Percentiles rank a stretch among this genome's conserved stretches.
Evolutionary conservation across 2,113 vertebrate genomes (phyloP).

Genomic region (Electrona antarctica): DNA sequence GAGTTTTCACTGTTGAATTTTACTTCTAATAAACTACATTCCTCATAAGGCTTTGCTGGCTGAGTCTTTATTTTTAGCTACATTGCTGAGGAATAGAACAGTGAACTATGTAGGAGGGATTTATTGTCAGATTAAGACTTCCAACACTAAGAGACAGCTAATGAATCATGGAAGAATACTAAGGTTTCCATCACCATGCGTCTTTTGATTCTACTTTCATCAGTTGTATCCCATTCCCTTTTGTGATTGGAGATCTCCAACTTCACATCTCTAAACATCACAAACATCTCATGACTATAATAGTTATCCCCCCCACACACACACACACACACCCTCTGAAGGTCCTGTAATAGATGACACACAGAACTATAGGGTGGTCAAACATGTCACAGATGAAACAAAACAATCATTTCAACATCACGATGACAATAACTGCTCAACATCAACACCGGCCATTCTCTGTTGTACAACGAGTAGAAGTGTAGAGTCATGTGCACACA

Average conservation of each 20-base stretch:
- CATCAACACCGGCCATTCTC: background rate
- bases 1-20: conserved; percentile 20
- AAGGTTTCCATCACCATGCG: conserved; percentile 28
- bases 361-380: no score
- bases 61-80: conserved; percentile 53
- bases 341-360: background rate
- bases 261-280: background rate
- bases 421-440: no score
- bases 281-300: no score
- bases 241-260: background rate
- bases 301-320: background rate
- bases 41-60: conserved; percentile 32
- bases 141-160: conserved; percentile 8
- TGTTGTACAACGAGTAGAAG: background rate
- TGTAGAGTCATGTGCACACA: background rate
- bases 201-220: background rate
- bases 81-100: conserved; percentile 55
- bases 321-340: background rate
- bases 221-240: background rate
- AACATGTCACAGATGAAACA: background rate
- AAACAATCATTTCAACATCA: background rate
- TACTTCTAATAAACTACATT: conserved; percentile 52
- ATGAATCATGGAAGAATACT: conserved; percentile 10
- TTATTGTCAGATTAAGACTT: conserved; percentile 46
- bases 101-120: conserved; percentile 40